A percentile compares a stretch with the other conserved stretches of the same genome.
Evolutionary conservation across 2,113 vertebrate species (phyloP).

Genomic region (Syngnathus scovelli): DNA sequence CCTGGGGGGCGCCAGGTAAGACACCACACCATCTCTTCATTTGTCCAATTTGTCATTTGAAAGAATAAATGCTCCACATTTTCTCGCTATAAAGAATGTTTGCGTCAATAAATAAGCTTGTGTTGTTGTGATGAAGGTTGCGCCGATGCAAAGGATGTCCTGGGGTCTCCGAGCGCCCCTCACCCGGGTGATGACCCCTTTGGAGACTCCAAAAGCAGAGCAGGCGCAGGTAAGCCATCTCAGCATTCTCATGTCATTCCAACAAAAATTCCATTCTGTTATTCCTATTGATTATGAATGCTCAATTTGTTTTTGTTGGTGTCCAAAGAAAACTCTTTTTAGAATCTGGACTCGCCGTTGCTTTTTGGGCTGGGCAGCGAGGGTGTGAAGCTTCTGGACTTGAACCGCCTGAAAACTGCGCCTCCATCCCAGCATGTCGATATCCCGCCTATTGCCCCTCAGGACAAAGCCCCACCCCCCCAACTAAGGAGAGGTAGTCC

Average conservation of each 20-base stretch:
- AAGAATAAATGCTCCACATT: not conserved
- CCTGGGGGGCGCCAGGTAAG: constrained; percentile 67
- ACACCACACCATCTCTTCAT: not conserved
- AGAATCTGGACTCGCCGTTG: constrained; percentile 49
- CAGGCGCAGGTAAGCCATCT: not conserved
- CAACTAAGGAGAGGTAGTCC: constrained; percentile 23
- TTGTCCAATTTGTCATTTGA: no score
- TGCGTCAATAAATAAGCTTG: not conserved
- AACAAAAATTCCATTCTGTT: no score
- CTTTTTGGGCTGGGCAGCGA: constrained; percentile 71
- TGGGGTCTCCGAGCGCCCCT: constrained; percentile 62
- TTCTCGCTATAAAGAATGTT: not conserved
- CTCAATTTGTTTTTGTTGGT: constrained; percentile 49
- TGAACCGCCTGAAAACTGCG: constrained; percentile 67
- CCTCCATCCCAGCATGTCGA: not conserved
- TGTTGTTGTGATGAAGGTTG: not conserved
- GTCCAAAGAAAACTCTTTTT: constrained; percentile 62
- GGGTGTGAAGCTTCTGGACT: constrained; percentile 75
- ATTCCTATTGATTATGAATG: constrained; percentile 10
- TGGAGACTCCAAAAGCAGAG: constrained; percentile 53
- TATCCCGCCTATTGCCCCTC: constrained; percentile 48
- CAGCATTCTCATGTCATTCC: no score
- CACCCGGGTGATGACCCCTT: constrained; percentile 59
- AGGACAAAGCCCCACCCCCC: constrained; percentile 11
- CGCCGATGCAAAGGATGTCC: constrained; percentile 45